Conservation (phyloP, 2,888 invertebrate genomes). For the Callosobruchus maculatus region DNA sequence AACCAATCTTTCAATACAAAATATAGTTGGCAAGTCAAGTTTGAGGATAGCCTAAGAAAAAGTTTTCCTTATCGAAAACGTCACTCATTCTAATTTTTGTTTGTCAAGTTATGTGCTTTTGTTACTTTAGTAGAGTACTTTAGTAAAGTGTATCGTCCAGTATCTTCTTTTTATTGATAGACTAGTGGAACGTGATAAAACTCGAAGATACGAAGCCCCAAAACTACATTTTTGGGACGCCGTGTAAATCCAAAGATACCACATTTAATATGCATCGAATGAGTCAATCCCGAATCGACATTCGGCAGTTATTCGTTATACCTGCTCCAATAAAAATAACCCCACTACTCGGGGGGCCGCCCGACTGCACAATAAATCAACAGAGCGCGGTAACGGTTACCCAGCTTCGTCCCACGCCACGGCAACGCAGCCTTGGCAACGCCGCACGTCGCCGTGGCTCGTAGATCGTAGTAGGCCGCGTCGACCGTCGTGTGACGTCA, state of each 20-base stretch:
- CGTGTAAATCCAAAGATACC: background rate
- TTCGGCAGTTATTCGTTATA: background rate
- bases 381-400: background rate
- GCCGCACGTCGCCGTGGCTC: constrained; percentile 6
- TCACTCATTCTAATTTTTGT: too few relatives aligned
- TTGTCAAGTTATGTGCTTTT: too few relatives aligned
- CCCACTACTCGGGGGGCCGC: background rate
- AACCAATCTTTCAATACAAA: too few relatives aligned
- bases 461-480: background rate
- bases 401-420: background rate
- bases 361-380: background rate
- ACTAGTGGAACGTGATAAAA: too few relatives aligned
- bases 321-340: background rate
- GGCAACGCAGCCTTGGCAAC: constrained; percentile 2
- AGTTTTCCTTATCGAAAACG: too few relatives aligned
- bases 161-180: too few relatives aligned
- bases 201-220: too few relatives aligned
- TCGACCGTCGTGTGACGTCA: background rate
- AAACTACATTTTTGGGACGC: background rate
- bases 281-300: background rate
- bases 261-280: background rate
- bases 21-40: too few relatives aligned
- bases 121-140: too few relatives aligned
- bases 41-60: too few relatives aligned
- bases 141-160: too few relatives aligned